Percentiles rank a stretch among this genome's conserved stretches.
Conservation (phyloP, 1,140 invertebrate species). For the Pseudachorutes palmiensis region DNA sequence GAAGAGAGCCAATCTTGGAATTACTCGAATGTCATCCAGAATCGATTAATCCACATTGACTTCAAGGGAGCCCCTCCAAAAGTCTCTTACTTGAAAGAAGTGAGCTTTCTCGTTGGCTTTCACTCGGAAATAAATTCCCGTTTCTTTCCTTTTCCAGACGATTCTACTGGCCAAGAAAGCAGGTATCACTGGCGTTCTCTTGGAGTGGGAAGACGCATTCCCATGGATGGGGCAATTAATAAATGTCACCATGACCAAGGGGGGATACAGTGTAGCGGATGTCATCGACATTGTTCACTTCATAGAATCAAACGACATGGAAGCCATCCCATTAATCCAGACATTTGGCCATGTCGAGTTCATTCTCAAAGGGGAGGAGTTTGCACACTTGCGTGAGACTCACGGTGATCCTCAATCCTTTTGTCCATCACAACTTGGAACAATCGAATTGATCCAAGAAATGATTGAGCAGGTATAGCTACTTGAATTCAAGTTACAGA, state of each 20-base stretch:
- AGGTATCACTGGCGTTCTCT: conserved; percentile 78
- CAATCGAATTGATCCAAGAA: conserved; percentile 58
- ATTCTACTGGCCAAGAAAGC: conserved; percentile 45
- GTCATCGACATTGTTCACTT: conserved; percentile 55
- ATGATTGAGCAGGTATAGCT: conserved; percentile 76
- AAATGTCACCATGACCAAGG: conserved; percentile 55
- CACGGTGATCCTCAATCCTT: conserved; percentile 68
- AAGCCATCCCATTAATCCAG: conserved; percentile 85
- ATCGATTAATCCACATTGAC: conserved; percentile 60
- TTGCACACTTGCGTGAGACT: conserved; percentile 66
- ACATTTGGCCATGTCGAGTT: conserved; percentile 94
- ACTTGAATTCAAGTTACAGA: no score
- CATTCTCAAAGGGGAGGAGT: conserved; percentile 71
- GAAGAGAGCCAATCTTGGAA: conserved; percentile 15
- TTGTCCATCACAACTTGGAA: conserved; percentile 67
- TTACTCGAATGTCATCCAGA: conserved; percentile 29
- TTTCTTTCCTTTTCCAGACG: conserved; percentile 21
- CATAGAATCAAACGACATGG: conserved; percentile 58
- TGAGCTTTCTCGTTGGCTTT: conserved; percentile 1
- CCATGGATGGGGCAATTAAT: conserved; percentile 66
- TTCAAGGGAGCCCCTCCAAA: conserved; percentile 66
- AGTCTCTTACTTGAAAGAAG: conserved; percentile 56
- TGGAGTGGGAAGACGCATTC: conserved; percentile 99
- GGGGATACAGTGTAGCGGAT: conserved; percentile 66
- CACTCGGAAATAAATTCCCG: conserved; percentile 38